A percentile compares a stretch with the other conserved stretches of the same genome.
These are phyloP conservation scores for Muntiacus muntjak DNA, from an alignment of 2,113 vertebrate genomes.

Conservation along the genomic window DNA sequence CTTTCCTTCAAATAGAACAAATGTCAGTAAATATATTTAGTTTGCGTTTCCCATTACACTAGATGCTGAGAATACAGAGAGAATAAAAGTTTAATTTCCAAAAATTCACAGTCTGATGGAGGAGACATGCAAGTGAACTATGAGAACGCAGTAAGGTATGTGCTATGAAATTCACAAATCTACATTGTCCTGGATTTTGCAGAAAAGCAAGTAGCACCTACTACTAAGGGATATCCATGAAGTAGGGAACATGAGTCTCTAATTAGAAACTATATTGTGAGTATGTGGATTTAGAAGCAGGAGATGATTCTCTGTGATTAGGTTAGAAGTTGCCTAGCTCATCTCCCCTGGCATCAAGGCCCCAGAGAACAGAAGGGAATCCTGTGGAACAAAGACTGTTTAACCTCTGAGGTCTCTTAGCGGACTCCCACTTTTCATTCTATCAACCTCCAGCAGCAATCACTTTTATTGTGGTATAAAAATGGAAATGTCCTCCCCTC, in stretches of 20 bases:
- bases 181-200: neutral
- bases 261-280: neutral
- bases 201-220: neutral
- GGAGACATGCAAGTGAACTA: neutral
- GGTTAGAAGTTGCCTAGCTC: neutral
- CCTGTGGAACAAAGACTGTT: neutral
- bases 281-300: neutral
- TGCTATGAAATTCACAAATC: neutral
- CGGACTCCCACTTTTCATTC: neutral
- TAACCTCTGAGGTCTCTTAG: neutral
- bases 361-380: neutral
- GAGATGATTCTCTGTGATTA: neutral
- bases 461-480: neutral
- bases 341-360: accelerated
- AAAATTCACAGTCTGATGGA: neutral
- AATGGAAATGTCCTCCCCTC: neutral
- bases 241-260: neutral
- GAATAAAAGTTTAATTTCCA: neutral
- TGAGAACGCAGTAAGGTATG: neutral
- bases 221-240: neutral
- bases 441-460: neutral
- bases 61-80: neutral
- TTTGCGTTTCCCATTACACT: neutral
- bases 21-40: neutral
- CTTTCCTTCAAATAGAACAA: neutral